Evolutionary conservation across 1,140 invertebrate species (phyloP), one percentile per base, ranked within the genome.

Genomic region (Luehdorfia chinensis): DNA sequence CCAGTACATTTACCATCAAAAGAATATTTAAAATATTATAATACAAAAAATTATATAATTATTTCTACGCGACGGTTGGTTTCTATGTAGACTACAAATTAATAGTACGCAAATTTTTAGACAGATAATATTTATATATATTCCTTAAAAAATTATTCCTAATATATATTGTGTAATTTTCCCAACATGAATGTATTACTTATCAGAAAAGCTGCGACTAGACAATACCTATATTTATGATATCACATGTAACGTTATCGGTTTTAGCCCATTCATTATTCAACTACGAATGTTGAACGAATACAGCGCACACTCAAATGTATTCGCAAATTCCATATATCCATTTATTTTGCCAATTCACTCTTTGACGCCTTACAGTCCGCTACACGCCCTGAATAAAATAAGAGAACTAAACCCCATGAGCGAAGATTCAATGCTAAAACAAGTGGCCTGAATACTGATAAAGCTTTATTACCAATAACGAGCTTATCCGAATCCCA

Each of bases 311-410:
- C 21, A 13, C 34, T 13, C 21, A n/a, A 19, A 39, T 25, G 36
- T 39, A 39, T 9, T 23, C 19, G 53, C 64, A 71, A 75, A 75
- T 74, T 71, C 66, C 66, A 78, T 81, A 72, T 62, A 76, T 75
- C 67, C 63, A 61, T 50, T 71, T 67, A 61, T 70, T 76, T 67
- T 62, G 56, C 67, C 70, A 66, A 74, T 77, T 81, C 72, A 74
- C 75, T 81, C 71, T 76, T 78, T 78, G 79, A 75, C 77, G 77
- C 74, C 74, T 73, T 73, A 79, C 61, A 59, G 55, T 46, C 66
- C 64, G 67, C 59, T 70, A 61, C 67, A 66, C 57, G 67, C 53
- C 59, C 61, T 80, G 74, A 80, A 80, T 80, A 80, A 80, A 77
- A 75, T 77, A 77, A 66, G 61, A 60, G 49, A 58, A 19, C 43